phyloP scores from a whole-genome alignment of 1,140 invertebrate genomes.

The Bombus pyrosoma region DNA sequence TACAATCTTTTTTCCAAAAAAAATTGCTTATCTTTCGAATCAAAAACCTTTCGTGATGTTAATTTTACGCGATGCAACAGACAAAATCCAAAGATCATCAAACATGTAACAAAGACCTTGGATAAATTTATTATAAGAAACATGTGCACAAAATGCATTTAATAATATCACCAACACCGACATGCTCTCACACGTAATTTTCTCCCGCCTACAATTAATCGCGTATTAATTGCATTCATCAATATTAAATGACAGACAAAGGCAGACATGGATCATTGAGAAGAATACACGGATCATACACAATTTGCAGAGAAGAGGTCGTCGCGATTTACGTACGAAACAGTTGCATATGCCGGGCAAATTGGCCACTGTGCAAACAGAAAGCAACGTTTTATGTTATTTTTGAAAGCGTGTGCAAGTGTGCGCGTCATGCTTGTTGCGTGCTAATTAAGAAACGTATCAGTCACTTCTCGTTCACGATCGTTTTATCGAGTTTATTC shows the following conservation, averaged over 20 bases:
- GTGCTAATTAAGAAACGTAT: slow-evolving; percentile 29
- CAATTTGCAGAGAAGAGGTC: too few relatives aligned
- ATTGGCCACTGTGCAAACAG: slow-evolving; percentile 9
- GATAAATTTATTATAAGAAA: too few relatives aligned
- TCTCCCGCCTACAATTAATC: too few relatives aligned
- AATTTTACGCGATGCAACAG: too few relatives aligned
- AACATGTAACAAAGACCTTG: too few relatives aligned
- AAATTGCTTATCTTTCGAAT: too few relatives aligned
- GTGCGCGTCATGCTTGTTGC: background rate
- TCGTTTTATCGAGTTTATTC: background rate
- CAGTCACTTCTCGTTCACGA: background rate
- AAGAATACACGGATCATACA: background rate
- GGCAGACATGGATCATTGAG: background rate
- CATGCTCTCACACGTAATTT: too few relatives aligned
- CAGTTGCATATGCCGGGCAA: background rate
- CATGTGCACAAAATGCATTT: too few relatives aligned
- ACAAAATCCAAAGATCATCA: too few relatives aligned
- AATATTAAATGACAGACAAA: background rate
- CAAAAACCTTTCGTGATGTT: too few relatives aligned
- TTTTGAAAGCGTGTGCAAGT: background rate
- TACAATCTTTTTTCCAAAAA: too few relatives aligned
- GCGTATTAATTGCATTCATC: background rate
- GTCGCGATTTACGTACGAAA: background rate
- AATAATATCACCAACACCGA: too few relatives aligned
- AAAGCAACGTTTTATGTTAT: background rate